Conservation (phyloP, 2,113 vertebrate genomes). For the Burhinus bistriatus region DNA sequence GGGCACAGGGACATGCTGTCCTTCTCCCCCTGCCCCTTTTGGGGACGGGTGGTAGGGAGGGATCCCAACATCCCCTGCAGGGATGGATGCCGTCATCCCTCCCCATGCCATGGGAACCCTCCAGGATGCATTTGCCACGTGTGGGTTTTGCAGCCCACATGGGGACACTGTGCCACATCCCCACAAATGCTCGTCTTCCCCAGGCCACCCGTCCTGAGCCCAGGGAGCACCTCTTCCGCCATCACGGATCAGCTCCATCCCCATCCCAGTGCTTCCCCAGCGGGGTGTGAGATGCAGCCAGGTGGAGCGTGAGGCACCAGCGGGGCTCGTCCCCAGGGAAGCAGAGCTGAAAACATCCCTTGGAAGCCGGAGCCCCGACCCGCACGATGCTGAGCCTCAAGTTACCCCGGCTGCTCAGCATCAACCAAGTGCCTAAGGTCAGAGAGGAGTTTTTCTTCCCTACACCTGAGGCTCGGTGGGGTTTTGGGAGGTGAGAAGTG, state of each 20-base stretch:
- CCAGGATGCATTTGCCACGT: accelerated
- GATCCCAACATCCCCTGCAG: background rate
- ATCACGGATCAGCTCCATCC: background rate
- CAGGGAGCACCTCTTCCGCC: accelerated
- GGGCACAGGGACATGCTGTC: background rate
- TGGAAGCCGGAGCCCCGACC: accelerated
- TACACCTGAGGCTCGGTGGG: accelerated
- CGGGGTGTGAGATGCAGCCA: background rate
- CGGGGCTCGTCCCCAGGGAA: background rate
- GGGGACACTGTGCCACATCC: accelerated
- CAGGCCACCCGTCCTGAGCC: background rate
- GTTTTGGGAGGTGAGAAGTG: background rate
- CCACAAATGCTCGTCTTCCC: accelerated
- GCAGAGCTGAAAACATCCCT: accelerated
- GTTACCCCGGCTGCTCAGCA: constrained; percentile 80
- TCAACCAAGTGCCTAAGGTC: constrained; percentile 91
- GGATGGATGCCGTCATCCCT: accelerated
- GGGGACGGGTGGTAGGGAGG: background rate
- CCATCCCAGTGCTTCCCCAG: accelerated
- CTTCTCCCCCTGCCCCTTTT: background rate
- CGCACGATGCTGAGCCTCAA: constrained; percentile 81
- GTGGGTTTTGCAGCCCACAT: accelerated
- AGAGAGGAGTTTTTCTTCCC: constrained; percentile 4
- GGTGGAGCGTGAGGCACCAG: background rate
- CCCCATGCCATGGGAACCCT: background rate